These are phyloP conservation scores for Podilymbus podiceps DNA, from an alignment of 2,113 vertebrate genomes.

Conservation along the genomic window DNA sequence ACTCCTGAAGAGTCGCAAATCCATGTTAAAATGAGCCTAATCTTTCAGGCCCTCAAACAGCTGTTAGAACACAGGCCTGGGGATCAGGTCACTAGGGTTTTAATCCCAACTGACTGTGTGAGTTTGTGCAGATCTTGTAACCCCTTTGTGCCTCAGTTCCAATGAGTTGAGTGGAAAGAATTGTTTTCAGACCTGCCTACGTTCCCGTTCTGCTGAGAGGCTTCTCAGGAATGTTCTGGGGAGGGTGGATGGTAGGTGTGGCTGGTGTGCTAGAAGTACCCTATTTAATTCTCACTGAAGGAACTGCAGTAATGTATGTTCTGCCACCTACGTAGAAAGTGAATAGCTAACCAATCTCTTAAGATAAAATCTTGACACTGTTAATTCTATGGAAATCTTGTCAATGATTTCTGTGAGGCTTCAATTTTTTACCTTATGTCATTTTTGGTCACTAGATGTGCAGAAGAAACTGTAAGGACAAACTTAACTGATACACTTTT, in stretches of 20 bases:
- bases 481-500: not conserved
- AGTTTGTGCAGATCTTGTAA: not conserved
- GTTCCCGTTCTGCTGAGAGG: not conserved
- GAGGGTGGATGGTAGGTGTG: not conserved
- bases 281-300: not conserved
- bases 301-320: not conserved
- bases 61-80: not conserved
- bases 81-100: not conserved
- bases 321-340: not conserved
- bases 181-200: not conserved
- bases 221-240: not conserved
- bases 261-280: not conserved
- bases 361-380: not conserved
- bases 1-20: not conserved
- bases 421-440: not conserved
- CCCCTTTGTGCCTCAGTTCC: not conserved
- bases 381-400: not conserved
- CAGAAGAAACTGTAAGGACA: not conserved
- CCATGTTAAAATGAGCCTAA: not conserved
- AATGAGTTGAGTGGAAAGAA: rapidly evolving
- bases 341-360: not conserved
- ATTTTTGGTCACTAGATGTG: not conserved
- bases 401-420: not conserved
- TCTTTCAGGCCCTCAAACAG: not conserved
- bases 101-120: not conserved